phyloP scores from a whole-genome alignment of 2,888 invertebrate genomes.

The Drosophila imparisetae region DNA sequence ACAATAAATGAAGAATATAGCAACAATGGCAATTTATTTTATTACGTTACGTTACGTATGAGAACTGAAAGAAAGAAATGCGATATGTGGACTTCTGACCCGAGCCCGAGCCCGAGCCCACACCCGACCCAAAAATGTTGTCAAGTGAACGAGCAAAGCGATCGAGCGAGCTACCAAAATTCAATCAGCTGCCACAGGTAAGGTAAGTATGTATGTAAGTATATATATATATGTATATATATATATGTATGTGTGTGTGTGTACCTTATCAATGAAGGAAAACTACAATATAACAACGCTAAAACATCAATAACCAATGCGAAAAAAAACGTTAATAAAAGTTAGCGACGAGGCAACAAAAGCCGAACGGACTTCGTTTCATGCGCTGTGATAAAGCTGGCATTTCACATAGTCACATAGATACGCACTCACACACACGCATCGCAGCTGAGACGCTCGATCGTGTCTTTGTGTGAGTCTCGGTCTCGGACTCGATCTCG shows the following conservation, averaged over 20 bases:
- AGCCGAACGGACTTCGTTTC: conserved; percentile 63
- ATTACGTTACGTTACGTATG: conserved; percentile 56
- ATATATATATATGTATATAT: not conserved
- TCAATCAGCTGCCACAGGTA: conserved; percentile 37
- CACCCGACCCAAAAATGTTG: conserved; percentile 39
- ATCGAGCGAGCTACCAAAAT: conserved; percentile 46
- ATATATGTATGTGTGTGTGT: conserved; percentile 8
- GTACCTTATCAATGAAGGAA: conserved; percentile 71
- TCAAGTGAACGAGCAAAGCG: conserved; percentile 43
- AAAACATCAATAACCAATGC: conserved; percentile 71
- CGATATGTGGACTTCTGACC: conserved; percentile 72
- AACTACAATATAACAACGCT: conserved; percentile 66
- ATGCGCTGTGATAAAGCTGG: conserved; percentile 65
- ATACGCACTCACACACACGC: conserved; percentile 20
- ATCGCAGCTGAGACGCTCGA: conserved; percentile 60
- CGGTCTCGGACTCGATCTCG: conserved; percentile 10
- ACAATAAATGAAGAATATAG: conserved; percentile 10
- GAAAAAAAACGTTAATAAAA: conserved; percentile 46
- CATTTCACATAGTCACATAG: conserved; percentile 36
- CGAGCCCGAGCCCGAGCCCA: conserved; percentile 3
- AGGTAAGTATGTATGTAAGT: not conserved
- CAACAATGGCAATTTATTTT: conserved; percentile 38
- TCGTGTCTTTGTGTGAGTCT: conserved; percentile 60
- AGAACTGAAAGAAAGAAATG: conserved; percentile 37
- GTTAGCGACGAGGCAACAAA: conserved; percentile 22